Base-by-base conservation (phyloP, 2,797 vertebrate species). In the Muscicapa striata region DNA sequence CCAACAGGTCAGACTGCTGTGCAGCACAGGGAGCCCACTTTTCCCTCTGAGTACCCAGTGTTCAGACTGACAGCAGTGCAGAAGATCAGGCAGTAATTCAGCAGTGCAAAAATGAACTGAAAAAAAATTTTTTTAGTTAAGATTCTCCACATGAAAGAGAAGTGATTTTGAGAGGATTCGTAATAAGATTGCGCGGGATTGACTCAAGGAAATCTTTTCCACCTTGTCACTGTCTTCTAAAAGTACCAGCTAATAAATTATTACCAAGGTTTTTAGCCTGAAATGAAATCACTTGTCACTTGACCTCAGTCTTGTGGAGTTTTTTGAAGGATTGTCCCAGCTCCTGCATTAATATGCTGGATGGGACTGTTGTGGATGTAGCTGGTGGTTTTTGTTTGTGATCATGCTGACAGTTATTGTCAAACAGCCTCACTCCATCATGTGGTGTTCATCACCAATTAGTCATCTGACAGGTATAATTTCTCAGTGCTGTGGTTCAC, bases 381-480 rank as follows among this genome's bases (percentile, higher is more conserved):
- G 63, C 67, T 88, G 83, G 14, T 88, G 62, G 11, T 24, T 84
- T 89, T 91, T 92, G n/a, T 87, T 93, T 93, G 90, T 82, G 77
- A 93, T 72, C 22, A 6, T 27, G 81, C 87, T 95, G 95, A 89
- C 91, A 93, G 73, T 59, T 78, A 73, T n/a, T 93, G 91, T 87
- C 82, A 70, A 81, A 84, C 72, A 78, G 79, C 78, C 87, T 90
- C 82, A 41, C 63, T 94, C 76, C 78, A 72, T 97, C 93, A 89
- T 96, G 66, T 67, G 69, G 19, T 90, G 85, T 46, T 96, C 95
- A 90, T 95, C 87, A 86, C 87, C 90, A 97, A 94, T 96, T 96
- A 96, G 95, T 93, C 75, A 69, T 67, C 93, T 96, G 93, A 95
- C 93, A 95, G 78, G 68, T 86, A 36, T 88, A 95, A 93, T 93